Conservation (phyloP, 2,888 invertebrate species). For the Chloromyia formosa region DNA sequence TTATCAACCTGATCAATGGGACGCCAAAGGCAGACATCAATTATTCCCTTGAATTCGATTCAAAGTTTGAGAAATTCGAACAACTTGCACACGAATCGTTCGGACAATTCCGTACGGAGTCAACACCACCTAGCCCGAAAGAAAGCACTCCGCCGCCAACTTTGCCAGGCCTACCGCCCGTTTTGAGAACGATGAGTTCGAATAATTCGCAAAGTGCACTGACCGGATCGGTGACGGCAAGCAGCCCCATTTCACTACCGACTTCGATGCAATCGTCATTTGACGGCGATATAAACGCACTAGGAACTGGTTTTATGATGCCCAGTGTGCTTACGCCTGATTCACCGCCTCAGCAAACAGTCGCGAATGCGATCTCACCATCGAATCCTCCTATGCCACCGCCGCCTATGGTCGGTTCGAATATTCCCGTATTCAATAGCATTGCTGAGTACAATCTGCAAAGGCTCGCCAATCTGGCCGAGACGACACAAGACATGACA, state of each 20-base stretch:
- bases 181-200: constrained; percentile 51
- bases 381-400: constrained; percentile 49
- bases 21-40: constrained; percentile 83
- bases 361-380: constrained; percentile 55
- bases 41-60: constrained; percentile 82
- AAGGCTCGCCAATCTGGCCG: constrained; percentile 83
- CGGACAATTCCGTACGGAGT: constrained; percentile 77
- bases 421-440: constrained; percentile 67
- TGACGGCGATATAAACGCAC: constrained; percentile 73
- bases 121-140: constrained; percentile 63
- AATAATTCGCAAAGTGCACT: constrained; percentile 58
- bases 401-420: constrained; percentile 57
- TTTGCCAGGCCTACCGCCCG: constrained; percentile 67
- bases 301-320: constrained; percentile 66
- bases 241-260: constrained; percentile 74
- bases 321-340: constrained; percentile 59
- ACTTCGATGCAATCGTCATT: constrained; percentile 80
- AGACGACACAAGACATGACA: constrained; percentile 68
- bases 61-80: constrained; percentile 82
- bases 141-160: constrained; percentile 66
- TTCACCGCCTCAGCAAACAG: constrained; percentile 64
- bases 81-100: constrained; percentile 75
- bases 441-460: constrained; percentile 89
- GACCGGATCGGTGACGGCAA: constrained; percentile 66
- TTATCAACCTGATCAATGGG: constrained; percentile 80